Evolutionary conservation across 2,113 vertebrate species (phyloP).

Genomic region (Tetrao urogallus): DNA sequence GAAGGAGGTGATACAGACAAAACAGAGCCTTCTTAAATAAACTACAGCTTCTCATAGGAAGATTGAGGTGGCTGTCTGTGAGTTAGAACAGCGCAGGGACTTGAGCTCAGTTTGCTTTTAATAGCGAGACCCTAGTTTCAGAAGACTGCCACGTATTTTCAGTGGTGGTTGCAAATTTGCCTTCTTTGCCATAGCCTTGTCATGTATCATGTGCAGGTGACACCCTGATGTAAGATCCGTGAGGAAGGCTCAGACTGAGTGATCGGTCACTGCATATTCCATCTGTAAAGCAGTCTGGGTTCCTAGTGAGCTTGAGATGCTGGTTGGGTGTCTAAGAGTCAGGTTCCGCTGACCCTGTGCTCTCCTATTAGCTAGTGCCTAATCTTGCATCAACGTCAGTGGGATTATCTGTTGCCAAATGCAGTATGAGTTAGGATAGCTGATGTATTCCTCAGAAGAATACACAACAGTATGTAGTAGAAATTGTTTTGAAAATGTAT

Average conservation of each 20-base stretch:
- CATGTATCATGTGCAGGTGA: background rate
- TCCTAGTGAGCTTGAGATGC: constrained; percentile 14
- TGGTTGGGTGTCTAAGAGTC: background rate
- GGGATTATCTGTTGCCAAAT: background rate
- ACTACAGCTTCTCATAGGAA: constrained; percentile 27
- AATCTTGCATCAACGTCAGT: background rate
- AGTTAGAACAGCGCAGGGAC: constrained; percentile 4
- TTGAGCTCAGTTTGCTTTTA: constrained; percentile 32
- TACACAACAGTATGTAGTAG: background rate
- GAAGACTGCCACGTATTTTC: constrained; percentile 31
- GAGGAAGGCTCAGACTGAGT: background rate
- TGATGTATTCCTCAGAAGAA: background rate
- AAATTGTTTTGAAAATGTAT: background rate
- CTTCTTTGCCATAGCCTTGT: constrained; percentile 20
- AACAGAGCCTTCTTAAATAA: background rate
- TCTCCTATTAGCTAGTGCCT: background rate
- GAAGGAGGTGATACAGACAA: background rate
- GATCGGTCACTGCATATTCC: constrained; percentile 10
- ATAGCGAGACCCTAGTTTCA: constrained; percentile 28
- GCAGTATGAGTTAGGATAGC: background rate
- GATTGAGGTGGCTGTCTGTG: constrained; percentile 27
- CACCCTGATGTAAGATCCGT: background rate
- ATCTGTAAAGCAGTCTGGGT: background rate
- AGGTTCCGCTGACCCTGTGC: background rate
- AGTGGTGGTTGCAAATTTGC: constrained; percentile 18